A percentile compares a stretch with the other conserved stretches of the same genome.
Evolutionary conservation across 1,140 invertebrate species (phyloP).

Genomic region (Drosophila oshimai): DNA sequence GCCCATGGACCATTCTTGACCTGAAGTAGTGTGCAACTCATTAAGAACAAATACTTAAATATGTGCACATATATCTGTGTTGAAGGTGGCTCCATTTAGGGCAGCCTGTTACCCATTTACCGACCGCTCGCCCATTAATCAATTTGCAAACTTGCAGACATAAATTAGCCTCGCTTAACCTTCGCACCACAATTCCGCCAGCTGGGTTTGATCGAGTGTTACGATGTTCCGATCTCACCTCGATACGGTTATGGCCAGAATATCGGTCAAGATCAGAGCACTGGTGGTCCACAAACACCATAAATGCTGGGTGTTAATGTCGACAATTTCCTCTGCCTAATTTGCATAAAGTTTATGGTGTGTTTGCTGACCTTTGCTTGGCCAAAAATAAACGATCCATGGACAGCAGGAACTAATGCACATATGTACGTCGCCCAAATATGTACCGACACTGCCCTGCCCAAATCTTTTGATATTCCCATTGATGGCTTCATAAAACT

Average conservation of each 20-base stretch:
- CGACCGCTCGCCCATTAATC: slow-evolving; percentile 40
- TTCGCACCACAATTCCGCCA: slow-evolving; percentile 41
- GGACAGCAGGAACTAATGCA: background rate
- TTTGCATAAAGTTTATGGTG: slow-evolving; percentile 54
- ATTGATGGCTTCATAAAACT: slow-evolving; percentile 51
- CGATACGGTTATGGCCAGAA: slow-evolving; percentile 16
- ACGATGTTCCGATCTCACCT: slow-evolving; percentile 36
- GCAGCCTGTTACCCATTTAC: slow-evolving; percentile 16
- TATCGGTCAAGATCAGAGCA: slow-evolving; percentile 70
- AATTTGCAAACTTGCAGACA: slow-evolving; percentile 53
- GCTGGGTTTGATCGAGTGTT: slow-evolving; percentile 6
- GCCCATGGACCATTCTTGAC: slow-evolving; percentile 38
- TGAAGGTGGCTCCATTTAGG: slow-evolving; percentile 44
- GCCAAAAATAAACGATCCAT: slow-evolving; percentile 9
- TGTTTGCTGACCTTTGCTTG: slow-evolving; percentile 34
- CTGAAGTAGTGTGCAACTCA: slow-evolving; percentile 29
- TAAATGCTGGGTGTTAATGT: slow-evolving; percentile 37
- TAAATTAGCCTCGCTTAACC: slow-evolving; percentile 43
- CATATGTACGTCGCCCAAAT: background rate
- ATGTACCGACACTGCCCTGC: slow-evolving; percentile 12
- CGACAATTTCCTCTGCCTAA: slow-evolving; percentile 31
- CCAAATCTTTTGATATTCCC: slow-evolving; percentile 15
- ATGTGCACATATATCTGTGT: background rate
- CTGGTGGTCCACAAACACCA: background rate
- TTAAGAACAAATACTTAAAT: slow-evolving; percentile 33